These are phyloP conservation scores for Mongoloraphidia duomilia DNA, from an alignment of 2,888 invertebrate species.

Conservation along the genomic window DNA sequence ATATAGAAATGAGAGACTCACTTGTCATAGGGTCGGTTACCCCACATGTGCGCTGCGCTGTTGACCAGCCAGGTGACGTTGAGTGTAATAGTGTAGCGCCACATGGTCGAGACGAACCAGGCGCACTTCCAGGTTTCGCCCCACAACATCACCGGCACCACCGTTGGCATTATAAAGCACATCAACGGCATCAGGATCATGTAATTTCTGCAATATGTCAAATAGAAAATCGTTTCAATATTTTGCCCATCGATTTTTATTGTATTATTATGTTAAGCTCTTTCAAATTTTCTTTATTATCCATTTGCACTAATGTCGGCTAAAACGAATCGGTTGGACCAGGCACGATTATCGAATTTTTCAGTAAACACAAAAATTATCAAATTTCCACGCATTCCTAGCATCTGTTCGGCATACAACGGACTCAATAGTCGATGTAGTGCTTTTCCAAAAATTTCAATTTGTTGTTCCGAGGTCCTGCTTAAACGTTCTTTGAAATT, in stretches of 20 bases:
- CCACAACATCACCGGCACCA: slow-evolving; percentile 64
- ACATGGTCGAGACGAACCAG: slow-evolving; percentile 52
- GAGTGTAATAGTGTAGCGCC: slow-evolving; percentile 65
- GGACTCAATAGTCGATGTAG: background rate
- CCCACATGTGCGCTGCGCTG: slow-evolving; percentile 75
- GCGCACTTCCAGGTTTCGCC: slow-evolving; percentile 52
- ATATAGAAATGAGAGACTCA: slow-evolving; percentile 19
- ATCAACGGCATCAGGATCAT: slow-evolving; percentile 53
- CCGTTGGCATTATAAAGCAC: slow-evolving; percentile 67
- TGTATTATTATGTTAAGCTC: too few species aligned
- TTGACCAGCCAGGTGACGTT: slow-evolving; percentile 86
- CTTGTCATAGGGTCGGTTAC: slow-evolving; percentile 61
- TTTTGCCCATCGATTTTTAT: too few species aligned
- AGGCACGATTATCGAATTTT: too few species aligned
- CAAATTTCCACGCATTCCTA: background rate
- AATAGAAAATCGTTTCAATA: too few species aligned
- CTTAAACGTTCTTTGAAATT: too few species aligned
- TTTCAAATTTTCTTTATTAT: too few species aligned
- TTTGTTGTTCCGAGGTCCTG: too few species aligned
- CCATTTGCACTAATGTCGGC: too few species aligned
- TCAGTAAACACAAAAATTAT: background rate
- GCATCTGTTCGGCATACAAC: background rate
- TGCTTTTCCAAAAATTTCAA: too few species aligned
- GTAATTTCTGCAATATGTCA: slow-evolving; percentile 34
- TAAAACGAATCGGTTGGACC: too few species aligned